Percentiles rank a stretch among this genome's conserved stretches.
Conservation (phyloP, 2,888 invertebrate species). For the Atherix ibis region DNA sequence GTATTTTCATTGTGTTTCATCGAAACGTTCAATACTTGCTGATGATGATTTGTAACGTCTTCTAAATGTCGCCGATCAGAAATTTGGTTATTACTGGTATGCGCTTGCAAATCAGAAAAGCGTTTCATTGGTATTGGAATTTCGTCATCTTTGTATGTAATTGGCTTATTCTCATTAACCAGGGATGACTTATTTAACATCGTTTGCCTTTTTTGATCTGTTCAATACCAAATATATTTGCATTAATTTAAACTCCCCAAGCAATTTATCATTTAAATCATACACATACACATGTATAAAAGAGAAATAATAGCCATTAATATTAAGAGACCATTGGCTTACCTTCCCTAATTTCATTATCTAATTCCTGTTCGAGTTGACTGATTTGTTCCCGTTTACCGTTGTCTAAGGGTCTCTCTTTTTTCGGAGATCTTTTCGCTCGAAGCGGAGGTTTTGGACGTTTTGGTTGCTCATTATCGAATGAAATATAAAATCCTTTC, state of each 20-base stretch:
- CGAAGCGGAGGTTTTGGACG: constrained; percentile 77
- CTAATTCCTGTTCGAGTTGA: constrained; percentile 35
- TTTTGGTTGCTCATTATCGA: constrained; percentile 76
- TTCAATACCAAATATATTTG: constrained; percentile 5
- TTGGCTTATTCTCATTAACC: constrained; percentile 8
- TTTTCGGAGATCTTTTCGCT: constrained; percentile 62
- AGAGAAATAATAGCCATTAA: too few species aligned
- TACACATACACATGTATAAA: too few species aligned
- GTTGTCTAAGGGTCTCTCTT: constrained; percentile 39
- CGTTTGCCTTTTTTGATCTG: constrained; percentile 13
- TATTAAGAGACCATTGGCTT: too few species aligned
- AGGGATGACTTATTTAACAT: too few species aligned
- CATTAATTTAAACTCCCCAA: constrained; percentile 11
- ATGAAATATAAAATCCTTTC: constrained; percentile 87
- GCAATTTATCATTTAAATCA: too few species aligned
- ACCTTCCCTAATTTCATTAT: constrained; percentile 28
- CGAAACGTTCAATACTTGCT: constrained; percentile 16
- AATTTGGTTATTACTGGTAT: constrained; percentile 7
- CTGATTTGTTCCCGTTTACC: constrained; percentile 25
- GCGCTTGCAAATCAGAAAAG: constrained; percentile 8
- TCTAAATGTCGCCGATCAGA: constrained; percentile 21
- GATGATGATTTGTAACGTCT: constrained; percentile 22
- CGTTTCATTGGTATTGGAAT: constrained; percentile 9
- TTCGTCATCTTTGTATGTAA: constrained; percentile 6
- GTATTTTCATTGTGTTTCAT: constrained; percentile 26